These are phyloP conservation scores for Papilio xuthus DNA, from an alignment of 1,140 invertebrate genomes.

Conservation along the genomic window DNA sequence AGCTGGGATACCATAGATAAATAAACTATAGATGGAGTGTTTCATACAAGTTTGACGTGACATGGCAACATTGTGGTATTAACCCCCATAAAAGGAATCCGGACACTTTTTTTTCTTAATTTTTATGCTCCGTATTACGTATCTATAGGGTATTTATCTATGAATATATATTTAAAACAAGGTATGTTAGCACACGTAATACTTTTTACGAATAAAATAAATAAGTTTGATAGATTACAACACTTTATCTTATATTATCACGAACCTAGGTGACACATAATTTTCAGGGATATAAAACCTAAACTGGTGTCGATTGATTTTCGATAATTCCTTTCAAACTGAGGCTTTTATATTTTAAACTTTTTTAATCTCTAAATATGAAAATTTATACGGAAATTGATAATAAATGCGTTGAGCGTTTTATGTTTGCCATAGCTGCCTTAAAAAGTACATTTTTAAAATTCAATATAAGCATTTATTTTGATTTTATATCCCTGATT, in stretches of 20 bases:
- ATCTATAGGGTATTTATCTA: too few relatives aligned
- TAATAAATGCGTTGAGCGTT: not conserved
- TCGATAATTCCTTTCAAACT: not conserved
- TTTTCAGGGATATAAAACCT: not conserved
- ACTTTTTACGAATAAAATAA: conserved; percentile 21
- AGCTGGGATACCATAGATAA: not conserved
- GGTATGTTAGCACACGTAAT: conserved; percentile 1
- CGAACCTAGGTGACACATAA: not conserved
- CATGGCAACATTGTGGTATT: too few relatives aligned
- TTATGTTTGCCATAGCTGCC: not conserved
- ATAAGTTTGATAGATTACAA: not conserved
- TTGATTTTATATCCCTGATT: not conserved
- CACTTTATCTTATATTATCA: conserved; percentile 16
- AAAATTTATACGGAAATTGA: not conserved
- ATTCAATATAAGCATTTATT: not conserved
- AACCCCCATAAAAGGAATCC: too few relatives aligned
- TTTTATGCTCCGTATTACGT: too few relatives aligned
- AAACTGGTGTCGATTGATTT: not conserved
- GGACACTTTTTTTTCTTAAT: too few relatives aligned
- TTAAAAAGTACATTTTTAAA: not conserved
- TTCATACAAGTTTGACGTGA: too few relatives aligned
- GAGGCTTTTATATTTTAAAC: not conserved
- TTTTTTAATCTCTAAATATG: not conserved
- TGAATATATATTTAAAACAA: not conserved
- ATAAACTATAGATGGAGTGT: too few relatives aligned